Conservation (phyloP, 2,888 invertebrate genomes). For the Cephus runcator region DNA sequence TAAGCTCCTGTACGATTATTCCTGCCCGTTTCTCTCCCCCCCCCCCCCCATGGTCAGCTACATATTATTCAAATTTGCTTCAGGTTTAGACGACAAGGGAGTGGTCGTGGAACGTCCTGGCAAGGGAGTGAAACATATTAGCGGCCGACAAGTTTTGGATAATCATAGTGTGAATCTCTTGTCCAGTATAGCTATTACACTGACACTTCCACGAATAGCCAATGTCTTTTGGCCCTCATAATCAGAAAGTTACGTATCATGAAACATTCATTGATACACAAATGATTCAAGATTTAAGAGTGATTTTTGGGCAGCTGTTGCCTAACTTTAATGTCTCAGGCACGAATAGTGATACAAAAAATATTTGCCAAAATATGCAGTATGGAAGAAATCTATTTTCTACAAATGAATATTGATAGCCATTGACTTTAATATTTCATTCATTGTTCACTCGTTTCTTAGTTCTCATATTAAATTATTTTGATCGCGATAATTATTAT, state of each 20-base stretch:
- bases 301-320: background rate
- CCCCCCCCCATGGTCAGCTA: background rate
- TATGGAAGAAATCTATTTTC: background rate
- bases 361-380: background rate
- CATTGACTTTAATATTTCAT: background rate
- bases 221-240: slow-evolving; percentile 68
- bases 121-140: slow-evolving; percentile 77
- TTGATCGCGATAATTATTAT: no score
- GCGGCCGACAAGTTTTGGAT: slow-evolving; percentile 80
- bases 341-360: background rate
- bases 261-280: background rate
- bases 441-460: background rate
- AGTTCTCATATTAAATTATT: background rate
- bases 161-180: slow-evolving; percentile 91
- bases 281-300: background rate
- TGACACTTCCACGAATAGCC: slow-evolving; percentile 76
- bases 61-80: slow-evolving; percentile 40
- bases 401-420: background rate
- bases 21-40: background rate
- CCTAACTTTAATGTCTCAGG: background rate
- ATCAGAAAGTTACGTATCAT: background rate
- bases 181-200: slow-evolving; percentile 79
- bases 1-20: slow-evolving; percentile 40
- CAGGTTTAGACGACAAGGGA: slow-evolving; percentile 77
- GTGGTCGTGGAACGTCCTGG: slow-evolving; percentile 79